These are phyloP conservation scores for Henricia sp. DNA, from an alignment of 53 echinoderm and acorn worm species.

Conservation along the genomic window DNA sequence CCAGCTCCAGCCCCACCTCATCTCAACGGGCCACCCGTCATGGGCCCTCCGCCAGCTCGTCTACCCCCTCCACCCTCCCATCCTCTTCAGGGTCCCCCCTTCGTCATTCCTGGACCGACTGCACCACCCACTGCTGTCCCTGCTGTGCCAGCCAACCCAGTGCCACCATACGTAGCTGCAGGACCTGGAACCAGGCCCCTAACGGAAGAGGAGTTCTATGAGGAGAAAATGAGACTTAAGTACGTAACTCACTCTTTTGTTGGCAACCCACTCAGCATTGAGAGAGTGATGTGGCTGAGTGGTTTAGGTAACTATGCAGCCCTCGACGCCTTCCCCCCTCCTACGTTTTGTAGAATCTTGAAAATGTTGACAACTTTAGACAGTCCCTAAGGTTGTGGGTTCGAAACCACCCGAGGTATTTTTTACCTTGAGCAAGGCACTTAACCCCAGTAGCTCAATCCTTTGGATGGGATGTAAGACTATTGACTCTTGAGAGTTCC, in stretches of 20 bases:
- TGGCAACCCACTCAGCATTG: too few species aligned
- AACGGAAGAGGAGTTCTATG: slow-evolving; percentile 79
- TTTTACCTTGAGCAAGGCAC: too few species aligned
- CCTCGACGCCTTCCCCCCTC: too few species aligned
- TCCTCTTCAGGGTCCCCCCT: slow-evolving; percentile 29
- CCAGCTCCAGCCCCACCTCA: slow-evolving; percentile 1
- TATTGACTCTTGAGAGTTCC: too few species aligned
- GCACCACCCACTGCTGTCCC: slow-evolving; percentile 10
- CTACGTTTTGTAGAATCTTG: too few species aligned
- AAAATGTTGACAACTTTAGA: too few species aligned
- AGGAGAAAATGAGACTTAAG: slow-evolving; percentile 70
- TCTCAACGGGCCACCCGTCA: slow-evolving; percentile 8
- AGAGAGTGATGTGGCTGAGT: too few species aligned
- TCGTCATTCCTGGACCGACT: slow-evolving; percentile 24
- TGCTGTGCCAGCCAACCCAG: neutral
- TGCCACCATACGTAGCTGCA: slow-evolving; percentile 33
- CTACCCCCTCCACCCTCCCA: slow-evolving; percentile 21
- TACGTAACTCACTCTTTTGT: slow-evolving; percentile 35
- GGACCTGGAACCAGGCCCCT: slow-evolving; percentile 75
- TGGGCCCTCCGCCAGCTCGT: neutral
- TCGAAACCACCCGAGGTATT: too few species aligned
- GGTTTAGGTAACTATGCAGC: too few species aligned
- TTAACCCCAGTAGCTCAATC: too few species aligned
- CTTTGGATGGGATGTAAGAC: too few species aligned
- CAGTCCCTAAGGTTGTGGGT: too few species aligned